Base-by-base conservation (phyloP, 2,113 vertebrate genomes). In the rat (Rattus norvegicus) region DNA sequence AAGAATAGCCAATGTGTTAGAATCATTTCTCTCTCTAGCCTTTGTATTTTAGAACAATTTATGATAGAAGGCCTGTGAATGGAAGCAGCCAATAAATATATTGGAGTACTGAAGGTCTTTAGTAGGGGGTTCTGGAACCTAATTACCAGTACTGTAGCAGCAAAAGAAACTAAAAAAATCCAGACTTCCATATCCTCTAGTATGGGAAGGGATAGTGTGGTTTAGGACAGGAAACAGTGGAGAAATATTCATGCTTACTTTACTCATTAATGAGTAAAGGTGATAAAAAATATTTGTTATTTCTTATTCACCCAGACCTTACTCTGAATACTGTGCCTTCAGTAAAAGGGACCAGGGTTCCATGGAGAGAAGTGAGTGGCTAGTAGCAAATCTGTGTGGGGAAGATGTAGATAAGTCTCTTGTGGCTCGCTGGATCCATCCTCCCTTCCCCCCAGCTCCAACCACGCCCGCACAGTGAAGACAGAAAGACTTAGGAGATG, bases 61-160 rank as follows among this genome's bases (percentile, higher is more conserved):
- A 54, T 95, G 54, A 59, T 77, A 89, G 56, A 70, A 28, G 56
- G 86, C 20, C 3, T 19, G 22, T 80, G 28, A 91, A 19, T 90
- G 30, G 54, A 91, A 90, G 49, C 63, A 89, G 7, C 43, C 65
- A 26, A 79, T 86, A 49, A 26, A 83, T 86, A 36, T 47, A 69
- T 87, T 49, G 39, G 43, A 67, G 63, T 33, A 81, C 67, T 61
- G 79, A 30, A 65, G 67, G 56, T 49, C 88, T 2, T 90, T 91
- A 90, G 65, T 20, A 91, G 22, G n/a, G 91, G 72, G 79, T 39
- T 95, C 52, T 93, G 73, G 65, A 76, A 91, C 87, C 20, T 14
- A 79, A 2, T 33, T 47, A 72, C 54, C 7, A 87, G 28, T 84
- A 14, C 65, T 49, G 0, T 84, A 26, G 87, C n/a, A 92, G 16